phyloP scores from a whole-genome alignment of 2,888 invertebrate genomes.

The Drosophila prostipennis region DNA sequence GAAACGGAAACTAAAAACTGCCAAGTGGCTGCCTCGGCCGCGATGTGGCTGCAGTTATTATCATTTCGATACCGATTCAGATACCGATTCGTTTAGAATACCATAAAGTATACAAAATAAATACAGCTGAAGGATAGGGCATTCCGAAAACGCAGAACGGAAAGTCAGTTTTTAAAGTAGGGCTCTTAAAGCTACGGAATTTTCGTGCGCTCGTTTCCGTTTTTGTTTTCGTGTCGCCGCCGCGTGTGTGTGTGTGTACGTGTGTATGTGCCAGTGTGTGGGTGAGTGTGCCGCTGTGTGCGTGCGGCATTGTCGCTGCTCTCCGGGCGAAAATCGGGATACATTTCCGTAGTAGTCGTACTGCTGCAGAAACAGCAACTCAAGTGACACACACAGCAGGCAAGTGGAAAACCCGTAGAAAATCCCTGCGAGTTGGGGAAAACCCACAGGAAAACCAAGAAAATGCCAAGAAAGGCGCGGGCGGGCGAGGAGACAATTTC shows the following conservation, averaged over 20 bases:
- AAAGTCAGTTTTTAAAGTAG: constrained; percentile 48
- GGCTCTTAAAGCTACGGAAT: constrained; percentile 44
- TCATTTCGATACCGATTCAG: not conserved
- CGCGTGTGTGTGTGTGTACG: constrained; percentile 12
- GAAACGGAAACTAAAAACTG: constrained; percentile 44
- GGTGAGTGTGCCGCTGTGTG: constrained; percentile 37
- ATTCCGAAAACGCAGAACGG: not conserved
- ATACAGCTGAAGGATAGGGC: not conserved
- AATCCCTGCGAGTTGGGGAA: not conserved
- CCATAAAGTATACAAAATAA: not conserved
- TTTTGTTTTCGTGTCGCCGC: constrained; percentile 40
- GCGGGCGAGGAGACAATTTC: constrained; percentile 10
- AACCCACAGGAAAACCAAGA: constrained; percentile 11
- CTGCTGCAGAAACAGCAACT: constrained; percentile 39
- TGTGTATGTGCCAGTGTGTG: constrained; percentile 26
- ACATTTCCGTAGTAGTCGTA: constrained; percentile 59
- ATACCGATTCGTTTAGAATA: constrained; percentile 15
- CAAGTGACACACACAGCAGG: constrained; percentile 46
- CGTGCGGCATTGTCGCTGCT: constrained; percentile 51
- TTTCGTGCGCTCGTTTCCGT: constrained; percentile 67
- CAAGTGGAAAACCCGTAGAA: constrained; percentile 30
- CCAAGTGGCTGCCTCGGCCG: constrained; percentile 27
- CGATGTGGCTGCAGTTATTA: constrained; percentile 23
- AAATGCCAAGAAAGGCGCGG: constrained; percentile 12
- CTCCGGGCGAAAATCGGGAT: constrained; percentile 67